A percentile compares a stretch with the other conserved stretches of the same genome.
phyloP scores from a whole-genome alignment of 2,797 vertebrate genomes.

The Fringilla coelebs region DNA sequence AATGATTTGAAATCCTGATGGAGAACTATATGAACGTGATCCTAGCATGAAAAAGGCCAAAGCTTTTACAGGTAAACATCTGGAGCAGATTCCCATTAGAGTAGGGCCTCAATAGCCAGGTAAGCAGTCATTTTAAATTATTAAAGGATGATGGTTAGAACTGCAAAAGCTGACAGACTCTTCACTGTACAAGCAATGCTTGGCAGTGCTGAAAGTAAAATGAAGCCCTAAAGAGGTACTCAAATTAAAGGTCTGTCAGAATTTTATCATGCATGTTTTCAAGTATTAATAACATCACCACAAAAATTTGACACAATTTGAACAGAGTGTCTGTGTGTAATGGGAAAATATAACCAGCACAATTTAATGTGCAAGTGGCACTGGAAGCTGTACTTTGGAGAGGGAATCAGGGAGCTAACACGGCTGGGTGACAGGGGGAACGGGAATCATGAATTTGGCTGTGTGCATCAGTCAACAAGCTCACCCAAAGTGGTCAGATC shows the following conservation, averaged over 20 bases:
- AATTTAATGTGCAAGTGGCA: not conserved
- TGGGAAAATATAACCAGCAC: not conserved
- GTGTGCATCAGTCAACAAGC: not conserved
- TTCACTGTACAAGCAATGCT: not conserved
- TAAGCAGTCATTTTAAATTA: not conserved
- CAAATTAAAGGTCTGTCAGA: constrained; percentile 28
- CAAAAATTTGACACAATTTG: not conserved
- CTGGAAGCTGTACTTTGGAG: not conserved
- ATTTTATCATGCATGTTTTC: not conserved
- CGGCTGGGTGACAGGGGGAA: not conserved
- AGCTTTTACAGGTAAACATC: not conserved
- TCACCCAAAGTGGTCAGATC: not conserved
- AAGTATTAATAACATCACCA: not conserved
- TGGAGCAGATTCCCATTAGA: not conserved
- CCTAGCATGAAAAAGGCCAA: not conserved
- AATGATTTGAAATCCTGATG: not conserved
- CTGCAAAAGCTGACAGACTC: not conserved
- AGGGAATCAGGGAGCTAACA: not conserved
- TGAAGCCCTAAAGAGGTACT: not conserved
- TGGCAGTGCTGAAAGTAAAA: not conserved
- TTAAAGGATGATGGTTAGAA: not conserved
- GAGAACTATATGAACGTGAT: not conserved
- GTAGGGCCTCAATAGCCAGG: not conserved
- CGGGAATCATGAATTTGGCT: not conserved
- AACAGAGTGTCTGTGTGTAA: not conserved